Evolutionary conservation across 2,888 invertebrate species (phyloP).

Genomic region (Minunthozetes semirufus): DNA sequence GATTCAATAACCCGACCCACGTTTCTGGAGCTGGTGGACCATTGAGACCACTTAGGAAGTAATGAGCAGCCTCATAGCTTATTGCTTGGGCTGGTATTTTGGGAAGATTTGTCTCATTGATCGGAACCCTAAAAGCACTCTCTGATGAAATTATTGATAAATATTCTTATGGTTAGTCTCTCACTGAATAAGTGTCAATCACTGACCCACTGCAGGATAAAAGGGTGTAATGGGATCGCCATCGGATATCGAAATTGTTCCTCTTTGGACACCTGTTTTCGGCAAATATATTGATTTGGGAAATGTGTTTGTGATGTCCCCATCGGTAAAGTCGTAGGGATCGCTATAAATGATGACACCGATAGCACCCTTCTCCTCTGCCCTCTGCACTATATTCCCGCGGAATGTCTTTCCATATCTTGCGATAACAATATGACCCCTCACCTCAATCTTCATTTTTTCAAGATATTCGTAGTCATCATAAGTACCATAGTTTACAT

Average conservation of each 20-base stretch:
- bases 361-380: slow-evolving; percentile 45
- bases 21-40: slow-evolving; percentile 38
- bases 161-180: too few relatives aligned
- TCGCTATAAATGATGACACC: neutral
- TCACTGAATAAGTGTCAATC: neutral
- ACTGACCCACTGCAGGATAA: neutral
- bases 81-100: slow-evolving; percentile 42
- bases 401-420: slow-evolving; percentile 49
- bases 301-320: neutral
- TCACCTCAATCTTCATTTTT: slow-evolving; percentile 45
- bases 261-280: slow-evolving; percentile 7
- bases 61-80: slow-evolving; percentile 41
- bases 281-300: slow-evolving; percentile 8
- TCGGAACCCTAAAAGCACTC: neutral
- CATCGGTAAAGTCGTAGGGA: slow-evolving; percentile 9
- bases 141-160: neutral
- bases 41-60: slow-evolving; percentile 36
- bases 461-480: slow-evolving; percentile 49
- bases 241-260: neutral
- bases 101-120: neutral
- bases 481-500: slow-evolving; percentile 50
- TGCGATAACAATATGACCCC: slow-evolving; percentile 51
- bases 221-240: neutral
- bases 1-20: slow-evolving; percentile 40
- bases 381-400: slow-evolving; percentile 42